Conservation (phyloP, 2,888 invertebrate genomes). For the Nomada ferruginata region DNA sequence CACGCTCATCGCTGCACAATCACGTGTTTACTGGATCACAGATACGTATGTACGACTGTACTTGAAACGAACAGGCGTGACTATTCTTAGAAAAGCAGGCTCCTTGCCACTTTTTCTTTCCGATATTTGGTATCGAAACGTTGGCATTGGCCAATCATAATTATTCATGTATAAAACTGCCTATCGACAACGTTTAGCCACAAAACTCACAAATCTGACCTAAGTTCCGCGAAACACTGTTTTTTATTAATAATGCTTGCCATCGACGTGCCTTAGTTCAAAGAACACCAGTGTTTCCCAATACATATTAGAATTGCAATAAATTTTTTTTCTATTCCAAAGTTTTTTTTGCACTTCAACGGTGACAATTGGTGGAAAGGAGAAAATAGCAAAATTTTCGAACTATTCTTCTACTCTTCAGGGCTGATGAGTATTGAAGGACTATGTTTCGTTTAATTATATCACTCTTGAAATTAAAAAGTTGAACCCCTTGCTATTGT, state of each 20-base stretch:
- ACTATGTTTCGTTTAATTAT: too few relatives aligned
- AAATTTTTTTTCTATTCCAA: too few relatives aligned
- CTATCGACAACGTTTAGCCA: background rate
- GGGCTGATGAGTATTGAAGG: too few relatives aligned
- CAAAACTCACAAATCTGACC: background rate
- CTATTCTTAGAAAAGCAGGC: background rate
- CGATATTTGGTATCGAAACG: background rate
- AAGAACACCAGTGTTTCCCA: too few relatives aligned
- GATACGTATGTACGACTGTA: background rate
- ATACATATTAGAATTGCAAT: too few relatives aligned
- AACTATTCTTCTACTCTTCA: too few relatives aligned
- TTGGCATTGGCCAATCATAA: background rate
- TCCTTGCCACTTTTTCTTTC: constrained; percentile 7
- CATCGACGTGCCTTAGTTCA: background rate
- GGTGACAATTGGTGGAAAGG: too few relatives aligned
- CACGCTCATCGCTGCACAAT: constrained; percentile 72
- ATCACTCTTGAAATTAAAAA: too few relatives aligned
- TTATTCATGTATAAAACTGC: background rate
- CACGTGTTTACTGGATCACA: constrained; percentile 9
- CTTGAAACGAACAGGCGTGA: background rate
- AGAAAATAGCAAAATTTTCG: too few relatives aligned
- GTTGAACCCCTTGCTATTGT: too few relatives aligned
- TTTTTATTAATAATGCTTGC: background rate
- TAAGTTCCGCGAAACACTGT: background rate
- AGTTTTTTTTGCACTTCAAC: too few relatives aligned